Evolutionary conservation across 1,140 invertebrate genomes (phyloP), one percentile per base, ranked within the genome.

Genomic region (Aphelenchoides fujianensis): DNA sequence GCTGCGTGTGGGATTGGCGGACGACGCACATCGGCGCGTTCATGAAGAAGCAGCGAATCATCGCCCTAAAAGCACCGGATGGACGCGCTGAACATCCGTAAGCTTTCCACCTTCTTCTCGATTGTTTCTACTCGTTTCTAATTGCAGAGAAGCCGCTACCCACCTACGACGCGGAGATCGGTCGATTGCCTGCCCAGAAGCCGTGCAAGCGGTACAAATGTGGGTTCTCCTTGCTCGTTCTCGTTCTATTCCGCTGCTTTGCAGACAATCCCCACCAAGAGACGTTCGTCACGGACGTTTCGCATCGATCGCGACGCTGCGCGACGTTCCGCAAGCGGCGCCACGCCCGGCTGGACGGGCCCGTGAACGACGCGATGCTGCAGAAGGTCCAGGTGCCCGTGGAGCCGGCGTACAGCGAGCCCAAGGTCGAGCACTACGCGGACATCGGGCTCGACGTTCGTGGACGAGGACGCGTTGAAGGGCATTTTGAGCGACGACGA

Each of bases 191-290:
- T 34, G 23, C 12, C 12, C 63, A 1, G 53, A 37, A 66, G 31
- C 16, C 36, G 12, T 41, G 16, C n/a, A 66, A 55, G 55, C 55
- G 55, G 27, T 32, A 34, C n/a, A 66, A 66, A 35, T 66, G 63
- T 66, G 53, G n/a, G 63, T 35, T 0, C 1, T n/a, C n/a, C 0
- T 66, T 66, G 37, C 27, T 34, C n/a, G 32, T 64, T 2, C 12
- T 37, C 35, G 2, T 68, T 67, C n/a, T 3, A 68, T 57, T 57
- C 31, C 3, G n/a, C 27, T 59, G 2, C 16, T 7, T 66, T 64
- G 27, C 55, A 68, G 66, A 68, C 36, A 68, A 68, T 31, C 66
- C 66, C 19, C n/a, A 68, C 7, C 32, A 66, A 66, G 63, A 66
- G 36, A n/a, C 23, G 2, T 66, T 66, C 36, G 63, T 66, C n/a